Conservation (phyloP, 1,140 invertebrate genomes). For the Diprion similis region DNA sequence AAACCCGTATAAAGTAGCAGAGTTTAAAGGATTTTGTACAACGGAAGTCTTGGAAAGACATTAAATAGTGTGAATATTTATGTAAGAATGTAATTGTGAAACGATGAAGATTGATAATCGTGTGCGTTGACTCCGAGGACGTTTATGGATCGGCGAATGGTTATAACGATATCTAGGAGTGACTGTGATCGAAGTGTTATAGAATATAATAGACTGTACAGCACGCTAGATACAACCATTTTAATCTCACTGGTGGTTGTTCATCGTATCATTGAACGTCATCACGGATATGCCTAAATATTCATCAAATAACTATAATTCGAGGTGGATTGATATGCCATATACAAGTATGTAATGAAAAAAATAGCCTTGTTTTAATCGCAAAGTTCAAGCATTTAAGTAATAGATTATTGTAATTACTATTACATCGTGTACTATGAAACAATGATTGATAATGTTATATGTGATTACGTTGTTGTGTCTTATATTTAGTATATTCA, state of each 20-base stretch:
- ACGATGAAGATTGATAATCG: neutral
- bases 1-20: conserved; percentile 83
- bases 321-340: neutral
- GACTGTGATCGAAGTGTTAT: neutral
- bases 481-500: conserved; percentile 6
- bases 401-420: neutral
- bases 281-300: neutral
- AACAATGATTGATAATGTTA: conserved; percentile 3
- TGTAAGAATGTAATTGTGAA: neutral
- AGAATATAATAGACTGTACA: neutral
- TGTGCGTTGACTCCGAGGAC: neutral
- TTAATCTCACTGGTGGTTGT: neutral
- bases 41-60: neutral
- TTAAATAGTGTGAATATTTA: conserved; percentile 6
- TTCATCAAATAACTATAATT: neutral
- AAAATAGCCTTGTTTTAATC: neutral
- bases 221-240: neutral
- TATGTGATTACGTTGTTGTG: conserved; percentile 2
- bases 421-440: neutral
- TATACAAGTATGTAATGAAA: neutral
- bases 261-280: neutral
- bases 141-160: neutral
- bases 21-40: conserved; percentile 6
- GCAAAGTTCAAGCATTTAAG: neutral
- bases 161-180: neutral